These are phyloP conservation scores for Drosophila nr. medialis DNA, from an alignment of 2,888 invertebrate genomes.

Conservation along the genomic window DNA sequence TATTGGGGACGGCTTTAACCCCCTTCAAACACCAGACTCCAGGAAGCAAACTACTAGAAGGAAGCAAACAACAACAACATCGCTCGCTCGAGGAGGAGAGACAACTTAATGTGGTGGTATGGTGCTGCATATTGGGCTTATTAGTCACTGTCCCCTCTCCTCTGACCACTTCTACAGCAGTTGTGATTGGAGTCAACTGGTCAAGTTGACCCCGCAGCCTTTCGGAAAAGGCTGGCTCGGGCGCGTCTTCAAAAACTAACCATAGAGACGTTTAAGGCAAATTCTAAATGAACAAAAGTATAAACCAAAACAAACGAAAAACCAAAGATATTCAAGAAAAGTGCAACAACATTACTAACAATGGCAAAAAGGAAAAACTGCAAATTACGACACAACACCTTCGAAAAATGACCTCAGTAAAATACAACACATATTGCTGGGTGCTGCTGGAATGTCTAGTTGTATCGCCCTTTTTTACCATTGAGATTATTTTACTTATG, in stretches of 20 bases:
- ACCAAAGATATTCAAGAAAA: conserved; percentile 66
- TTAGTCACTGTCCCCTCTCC: neutral
- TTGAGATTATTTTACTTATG: neutral
- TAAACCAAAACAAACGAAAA: conserved; percentile 51
- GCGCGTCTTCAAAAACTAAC: conserved; percentile 78
- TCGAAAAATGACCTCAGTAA: conserved; percentile 77
- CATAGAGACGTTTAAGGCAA: conserved; percentile 82
- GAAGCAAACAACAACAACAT: neutral
- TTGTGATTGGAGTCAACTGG: neutral
- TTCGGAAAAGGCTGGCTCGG: conserved; percentile 16
- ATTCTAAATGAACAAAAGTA: conserved; percentile 78
- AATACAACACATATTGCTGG: conserved; percentile 67
- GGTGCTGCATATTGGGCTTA: neutral
- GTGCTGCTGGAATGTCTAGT: conserved; percentile 75
- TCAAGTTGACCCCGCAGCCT: conserved; percentile 3
- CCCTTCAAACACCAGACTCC: conserved; percentile 6
- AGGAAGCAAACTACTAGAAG: conserved; percentile 1
- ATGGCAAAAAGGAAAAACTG: conserved; percentile 69
- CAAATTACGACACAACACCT: conserved; percentile 79
- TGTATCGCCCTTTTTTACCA: conserved; percentile 78
- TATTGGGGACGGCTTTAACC: conserved; percentile 1
- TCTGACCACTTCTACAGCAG: neutral
- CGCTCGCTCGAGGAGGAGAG: conserved; percentile 1
- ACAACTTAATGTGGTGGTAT: neutral
- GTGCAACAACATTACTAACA: conserved; percentile 63